Percentiles rank a stretch among this genome's conserved stretches.
These are phyloP conservation scores for Bos taurus DNA, from an alignment of 2,113 vertebrate genomes.

Conservation along the genomic window DNA sequence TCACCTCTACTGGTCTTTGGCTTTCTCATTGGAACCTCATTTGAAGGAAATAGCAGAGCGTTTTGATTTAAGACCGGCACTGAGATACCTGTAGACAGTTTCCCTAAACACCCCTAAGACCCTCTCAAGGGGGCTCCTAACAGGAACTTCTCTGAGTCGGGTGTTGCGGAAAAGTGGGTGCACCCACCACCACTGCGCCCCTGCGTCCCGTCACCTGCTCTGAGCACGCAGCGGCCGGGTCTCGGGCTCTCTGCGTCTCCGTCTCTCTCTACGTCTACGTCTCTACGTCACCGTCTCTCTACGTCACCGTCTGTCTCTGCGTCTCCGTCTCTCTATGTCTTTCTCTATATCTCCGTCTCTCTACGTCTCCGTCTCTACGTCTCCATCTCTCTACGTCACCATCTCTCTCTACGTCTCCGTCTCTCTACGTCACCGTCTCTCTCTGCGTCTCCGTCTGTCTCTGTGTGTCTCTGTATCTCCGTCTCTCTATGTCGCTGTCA, in stretches of 20 bases:
- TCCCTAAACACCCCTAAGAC: background rate
- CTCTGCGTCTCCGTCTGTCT: no score
- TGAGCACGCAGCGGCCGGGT: fast-evolving
- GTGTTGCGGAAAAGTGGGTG: background rate
- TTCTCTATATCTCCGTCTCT: background rate
- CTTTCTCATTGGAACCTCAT: background rate
- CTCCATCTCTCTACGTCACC: background rate
- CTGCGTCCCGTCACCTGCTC: no score
- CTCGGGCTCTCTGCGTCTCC: background rate
- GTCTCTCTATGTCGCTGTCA: no score
- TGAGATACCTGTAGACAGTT: background rate
- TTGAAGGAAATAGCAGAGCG: background rate
- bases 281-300: no score
- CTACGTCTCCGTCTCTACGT: no score
- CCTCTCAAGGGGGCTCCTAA: no score
- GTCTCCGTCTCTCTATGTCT: fast-evolving
- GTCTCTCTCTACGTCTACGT: no score
- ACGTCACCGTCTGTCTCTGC: fast-evolving
- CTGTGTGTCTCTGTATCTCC: no score
- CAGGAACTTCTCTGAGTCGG: fast-evolving
- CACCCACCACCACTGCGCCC: background rate
- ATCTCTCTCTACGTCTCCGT: fast-evolving
- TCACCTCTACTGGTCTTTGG: background rate
- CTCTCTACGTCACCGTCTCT: no score
- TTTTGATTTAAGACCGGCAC: background rate